These are phyloP conservation scores for Resseliella maxima DNA, from an alignment of 2,888 invertebrate species.

Conservation along the genomic window DNA sequence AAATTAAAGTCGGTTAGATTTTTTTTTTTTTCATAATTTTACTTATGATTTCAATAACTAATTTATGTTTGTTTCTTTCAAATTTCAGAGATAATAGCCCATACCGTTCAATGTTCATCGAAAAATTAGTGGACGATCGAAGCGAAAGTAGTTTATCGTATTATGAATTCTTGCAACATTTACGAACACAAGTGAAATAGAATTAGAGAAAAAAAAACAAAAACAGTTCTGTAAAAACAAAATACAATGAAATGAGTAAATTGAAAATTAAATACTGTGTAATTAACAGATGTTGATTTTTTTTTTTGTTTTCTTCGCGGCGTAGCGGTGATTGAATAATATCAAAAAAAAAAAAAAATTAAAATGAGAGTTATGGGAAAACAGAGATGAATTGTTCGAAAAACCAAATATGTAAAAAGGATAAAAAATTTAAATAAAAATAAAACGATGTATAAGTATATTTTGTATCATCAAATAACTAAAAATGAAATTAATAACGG, in stretches of 20 bases:
- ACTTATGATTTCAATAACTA: not conserved
- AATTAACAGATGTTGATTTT: slow-evolving; percentile 2
- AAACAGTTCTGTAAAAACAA: not conserved
- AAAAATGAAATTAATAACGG: not conserved
- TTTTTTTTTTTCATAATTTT: too few species aligned
- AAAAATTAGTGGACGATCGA: slow-evolving; percentile 92
- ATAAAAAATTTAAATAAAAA: not conserved
- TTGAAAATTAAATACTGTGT: not conserved
- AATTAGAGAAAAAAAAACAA: not conserved
- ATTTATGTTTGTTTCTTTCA: slow-evolving; percentile 56
- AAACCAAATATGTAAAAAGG: not conserved
- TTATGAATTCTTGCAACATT: slow-evolving; percentile 97
- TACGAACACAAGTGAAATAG: slow-evolving; percentile 89
- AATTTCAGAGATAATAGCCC: slow-evolving; percentile 90
- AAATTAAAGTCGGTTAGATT: too few species aligned
- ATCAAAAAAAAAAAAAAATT: not conserved
- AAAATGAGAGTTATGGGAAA: not conserved
- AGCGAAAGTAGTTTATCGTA: slow-evolving; percentile 94
- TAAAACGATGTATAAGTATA: not conserved
- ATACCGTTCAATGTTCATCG: slow-evolving; percentile 82
- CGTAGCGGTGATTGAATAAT: not conserved
- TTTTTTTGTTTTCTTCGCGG: not conserved
- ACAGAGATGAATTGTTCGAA: not conserved
- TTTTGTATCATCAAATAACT: slow-evolving; percentile 1
- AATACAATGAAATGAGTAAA: not conserved